Evolutionary conservation across 2,888 invertebrate species (phyloP).

Genomic region (Itoplectis maculator): DNA sequence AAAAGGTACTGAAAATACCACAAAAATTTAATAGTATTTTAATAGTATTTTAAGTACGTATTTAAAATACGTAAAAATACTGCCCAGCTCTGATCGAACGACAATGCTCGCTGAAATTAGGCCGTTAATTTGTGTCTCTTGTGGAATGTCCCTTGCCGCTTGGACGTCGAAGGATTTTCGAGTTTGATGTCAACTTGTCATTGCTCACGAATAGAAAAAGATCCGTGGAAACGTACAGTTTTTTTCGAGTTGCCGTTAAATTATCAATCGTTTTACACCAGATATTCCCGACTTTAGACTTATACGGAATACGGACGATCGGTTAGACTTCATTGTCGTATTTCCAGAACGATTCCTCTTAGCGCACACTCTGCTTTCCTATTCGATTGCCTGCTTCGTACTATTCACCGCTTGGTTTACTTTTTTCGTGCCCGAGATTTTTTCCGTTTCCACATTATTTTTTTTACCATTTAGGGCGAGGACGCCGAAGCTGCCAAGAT

Average conservation of each 20-base stretch:
- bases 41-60: too few species aligned
- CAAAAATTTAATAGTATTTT: too few species aligned
- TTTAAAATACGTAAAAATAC: too few species aligned
- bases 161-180: constrained; percentile 20
- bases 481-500: constrained; percentile 90
- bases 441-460: constrained; percentile 24
- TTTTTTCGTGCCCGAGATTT: constrained; percentile 8
- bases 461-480: constrained; percentile 86
- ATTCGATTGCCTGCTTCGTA: constrained; percentile 36
- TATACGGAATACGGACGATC: constrained; percentile 49
- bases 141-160: constrained; percentile 16
- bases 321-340: constrained; percentile 16
- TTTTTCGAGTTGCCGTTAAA: constrained; percentile 33
- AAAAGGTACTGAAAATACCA: too few species aligned
- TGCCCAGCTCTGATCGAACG: too few species aligned
- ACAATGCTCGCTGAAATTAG: not conserved
- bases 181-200: constrained; percentile 20
- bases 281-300: constrained; percentile 79
- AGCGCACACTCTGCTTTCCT: constrained; percentile 35
- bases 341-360: constrained; percentile 27
- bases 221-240: not conserved
- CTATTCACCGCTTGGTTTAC: constrained; percentile 11
- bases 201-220: not conserved
- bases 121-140: constrained; percentile 28
- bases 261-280: constrained; percentile 75